A percentile compares a stretch with the other conserved stretches of the same genome.
Conservation (phyloP, 2,797 vertebrate genomes). For the Thripadectes ignobilis region DNA sequence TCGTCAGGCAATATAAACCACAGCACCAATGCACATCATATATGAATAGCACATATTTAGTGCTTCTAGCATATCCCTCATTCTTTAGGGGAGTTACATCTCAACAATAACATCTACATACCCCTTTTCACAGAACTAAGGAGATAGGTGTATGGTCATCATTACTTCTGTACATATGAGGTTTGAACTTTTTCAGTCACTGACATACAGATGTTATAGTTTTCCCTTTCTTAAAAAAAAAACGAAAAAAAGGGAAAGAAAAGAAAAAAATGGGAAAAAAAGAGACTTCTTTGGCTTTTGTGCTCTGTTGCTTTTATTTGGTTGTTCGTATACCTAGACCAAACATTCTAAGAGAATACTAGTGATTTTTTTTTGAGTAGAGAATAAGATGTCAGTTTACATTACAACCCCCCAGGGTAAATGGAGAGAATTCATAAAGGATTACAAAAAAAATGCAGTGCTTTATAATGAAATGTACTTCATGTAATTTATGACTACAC, state of each 20-base stretch:
- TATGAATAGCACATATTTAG: background rate
- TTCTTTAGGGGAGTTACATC: background rate
- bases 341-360: constrained; percentile 54
- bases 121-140: background rate
- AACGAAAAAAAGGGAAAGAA: background rate
- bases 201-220: background rate
- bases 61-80: background rate
- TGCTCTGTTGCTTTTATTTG: constrained; percentile 41
- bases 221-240: background rate
- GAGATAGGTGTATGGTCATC: no score
- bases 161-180: background rate
- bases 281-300: background rate
- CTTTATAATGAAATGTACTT: constrained; percentile 77
- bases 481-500: constrained; percentile 75
- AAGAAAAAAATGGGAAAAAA: no score
- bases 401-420: constrained; percentile 73
- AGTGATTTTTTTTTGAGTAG: constrained; percentile 49
- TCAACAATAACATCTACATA: background rate
- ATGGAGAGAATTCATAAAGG: constrained; percentile 74
- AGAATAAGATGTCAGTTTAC: constrained; percentile 80
- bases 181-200: constrained; percentile 22
- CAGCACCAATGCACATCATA: background rate
- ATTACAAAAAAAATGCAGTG: constrained; percentile 60
- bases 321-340: constrained; percentile 2
- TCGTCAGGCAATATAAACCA: background rate